Conservation (phyloP, 2,797 vertebrate genomes). For the Luscinia megarhynchos region DNA sequence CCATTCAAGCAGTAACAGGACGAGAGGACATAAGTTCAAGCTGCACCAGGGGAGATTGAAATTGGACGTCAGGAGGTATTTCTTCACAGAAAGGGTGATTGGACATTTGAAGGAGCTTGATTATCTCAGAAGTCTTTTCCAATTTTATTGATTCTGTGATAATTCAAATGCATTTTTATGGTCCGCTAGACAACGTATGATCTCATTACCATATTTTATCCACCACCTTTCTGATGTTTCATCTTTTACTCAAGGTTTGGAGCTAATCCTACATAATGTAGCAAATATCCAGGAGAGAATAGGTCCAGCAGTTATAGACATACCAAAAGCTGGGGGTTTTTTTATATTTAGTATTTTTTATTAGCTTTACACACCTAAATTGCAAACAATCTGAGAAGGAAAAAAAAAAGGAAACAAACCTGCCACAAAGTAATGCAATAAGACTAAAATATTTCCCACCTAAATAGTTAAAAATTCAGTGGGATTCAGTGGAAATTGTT, state of each 20-base stretch:
- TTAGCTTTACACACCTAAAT: neutral
- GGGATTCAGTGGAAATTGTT: neutral
- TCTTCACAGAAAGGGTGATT: neutral
- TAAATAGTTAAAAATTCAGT: neutral
- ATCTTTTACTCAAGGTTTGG: neutral
- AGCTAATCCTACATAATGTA: neutral
- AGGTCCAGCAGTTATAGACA: neutral
- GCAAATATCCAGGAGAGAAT: neutral
- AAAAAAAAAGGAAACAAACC: neutral
- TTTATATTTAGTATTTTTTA: neutral
- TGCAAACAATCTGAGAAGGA: neutral
- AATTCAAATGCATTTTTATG: fast-evolving
- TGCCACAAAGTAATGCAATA: neutral
- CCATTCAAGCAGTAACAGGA: too few relatives aligned
- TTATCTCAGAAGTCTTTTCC: neutral
- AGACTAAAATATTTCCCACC: neutral
- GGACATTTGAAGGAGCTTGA: neutral
- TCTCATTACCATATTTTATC: neutral
- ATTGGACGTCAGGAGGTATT: neutral
- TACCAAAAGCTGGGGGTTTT: neutral
- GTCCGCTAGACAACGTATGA: neutral
- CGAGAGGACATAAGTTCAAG: fast-evolving
- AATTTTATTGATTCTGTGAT: neutral
- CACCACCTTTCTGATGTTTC: neutral
- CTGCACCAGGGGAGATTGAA: neutral